A percentile compares a stretch with the other conserved stretches of the same genome.
These are phyloP conservation scores for Protobothrops mucrosquamatus DNA, from an alignment of 2,113 vertebrate genomes.

Conservation along the genomic window DNA sequence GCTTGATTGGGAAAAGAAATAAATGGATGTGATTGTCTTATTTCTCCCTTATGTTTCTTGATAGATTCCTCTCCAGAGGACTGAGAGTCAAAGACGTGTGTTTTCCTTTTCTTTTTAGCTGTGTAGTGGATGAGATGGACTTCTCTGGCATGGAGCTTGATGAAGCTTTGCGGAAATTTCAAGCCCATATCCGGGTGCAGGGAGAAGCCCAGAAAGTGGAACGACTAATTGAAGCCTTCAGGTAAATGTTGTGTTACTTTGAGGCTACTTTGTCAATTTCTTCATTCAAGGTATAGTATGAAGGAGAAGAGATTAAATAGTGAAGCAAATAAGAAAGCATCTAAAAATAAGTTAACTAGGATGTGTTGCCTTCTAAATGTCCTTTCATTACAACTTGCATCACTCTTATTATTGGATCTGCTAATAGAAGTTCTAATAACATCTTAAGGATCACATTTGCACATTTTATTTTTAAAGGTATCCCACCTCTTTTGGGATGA, in stretches of 20 bases:
- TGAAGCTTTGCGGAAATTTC: constrained; percentile 94
- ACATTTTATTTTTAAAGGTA: background rate
- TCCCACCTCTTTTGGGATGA: background rate
- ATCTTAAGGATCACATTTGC: background rate
- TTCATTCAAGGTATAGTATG: background rate
- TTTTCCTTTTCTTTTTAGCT: constrained; percentile 70
- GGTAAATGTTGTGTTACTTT: constrained; percentile 66
- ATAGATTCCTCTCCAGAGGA: background rate
- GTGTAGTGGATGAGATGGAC: constrained; percentile 98
- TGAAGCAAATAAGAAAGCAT: background rate
- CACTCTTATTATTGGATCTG: background rate
- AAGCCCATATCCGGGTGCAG: constrained; percentile 95
- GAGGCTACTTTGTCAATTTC: background rate
- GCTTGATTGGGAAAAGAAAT: background rate
- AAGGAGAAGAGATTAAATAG: background rate
- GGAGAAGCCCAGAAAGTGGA: constrained; percentile 99
- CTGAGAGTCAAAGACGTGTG: background rate
- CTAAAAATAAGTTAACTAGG: background rate
- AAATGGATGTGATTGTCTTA: rapidly evolving
- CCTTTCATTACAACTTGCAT: background rate
- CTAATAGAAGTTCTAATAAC: background rate
- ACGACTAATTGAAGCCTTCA: constrained; percentile 98
- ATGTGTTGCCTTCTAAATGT: background rate
- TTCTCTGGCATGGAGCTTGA: constrained; percentile 98
- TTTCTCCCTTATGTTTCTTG: rapidly evolving